Evolutionary conservation across 2,888 invertebrate genomes (phyloP).

Genomic region (Thalpophila matura): DNA sequence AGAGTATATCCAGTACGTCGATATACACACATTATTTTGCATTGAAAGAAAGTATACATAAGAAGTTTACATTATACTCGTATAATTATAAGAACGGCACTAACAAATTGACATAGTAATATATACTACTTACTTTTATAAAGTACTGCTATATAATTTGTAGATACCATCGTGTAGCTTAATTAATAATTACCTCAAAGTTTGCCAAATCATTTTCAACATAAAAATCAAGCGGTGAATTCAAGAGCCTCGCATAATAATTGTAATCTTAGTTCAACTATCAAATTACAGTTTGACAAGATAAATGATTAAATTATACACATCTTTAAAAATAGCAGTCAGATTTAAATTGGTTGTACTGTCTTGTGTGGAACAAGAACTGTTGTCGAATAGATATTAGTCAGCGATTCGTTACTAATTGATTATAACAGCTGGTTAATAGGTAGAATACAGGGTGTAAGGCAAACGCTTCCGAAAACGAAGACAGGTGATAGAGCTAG

Average conservation of each 20-base stretch:
- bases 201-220: conserved; percentile 12
- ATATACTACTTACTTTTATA: background rate
- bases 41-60: too few relatives aligned
- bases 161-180: background rate
- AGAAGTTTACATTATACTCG: too few relatives aligned
- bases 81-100: background rate
- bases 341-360: conserved; percentile 51
- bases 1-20: too few relatives aligned
- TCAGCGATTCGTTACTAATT: conserved; percentile 32
- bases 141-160: conserved; percentile 4
- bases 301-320: conserved; percentile 34
- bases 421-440: conserved; percentile 26
- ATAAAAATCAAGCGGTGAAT: conserved; percentile 10
- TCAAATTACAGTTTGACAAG: conserved; percentile 54
- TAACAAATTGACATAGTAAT: background rate
- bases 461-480: too few relatives aligned
- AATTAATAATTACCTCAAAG: background rate
- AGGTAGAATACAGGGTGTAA: background rate
- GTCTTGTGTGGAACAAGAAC: conserved; percentile 40
- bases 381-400: conserved; percentile 28
- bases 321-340: conserved; percentile 23
- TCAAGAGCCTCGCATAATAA: conserved; percentile 32
- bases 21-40: too few relatives aligned
- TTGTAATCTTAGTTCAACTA: conserved; percentile 35
- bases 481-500: too few relatives aligned